These are phyloP conservation scores for Spodoptera littoralis DNA, from an alignment of 2,888 invertebrate genomes.

Conservation along the genomic window DNA sequence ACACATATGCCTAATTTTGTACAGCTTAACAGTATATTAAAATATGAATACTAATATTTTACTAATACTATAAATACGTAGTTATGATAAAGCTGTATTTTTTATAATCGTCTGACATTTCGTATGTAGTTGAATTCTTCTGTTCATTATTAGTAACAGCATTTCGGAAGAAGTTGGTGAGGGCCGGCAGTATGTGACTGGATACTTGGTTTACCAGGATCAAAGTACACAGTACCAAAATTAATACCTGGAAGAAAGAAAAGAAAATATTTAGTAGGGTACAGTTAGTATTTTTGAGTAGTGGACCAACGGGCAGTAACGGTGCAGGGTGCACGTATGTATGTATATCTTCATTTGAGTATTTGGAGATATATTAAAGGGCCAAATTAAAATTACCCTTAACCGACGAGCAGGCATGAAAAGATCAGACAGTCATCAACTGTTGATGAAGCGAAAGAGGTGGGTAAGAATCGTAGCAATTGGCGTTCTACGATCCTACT, in stretches of 20 bases:
- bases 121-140: slow-evolving; percentile 16
- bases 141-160: slow-evolving; percentile 3
- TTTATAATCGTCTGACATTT: slow-evolving; percentile 78
- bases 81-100: slow-evolving; percentile 84
- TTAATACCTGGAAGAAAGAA: slow-evolving; percentile 52
- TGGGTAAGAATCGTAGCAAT: too few species aligned
- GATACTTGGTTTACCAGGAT: slow-evolving; percentile 31
- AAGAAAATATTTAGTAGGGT: not conserved
- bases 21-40: not conserved
- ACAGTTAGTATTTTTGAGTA: too few species aligned
- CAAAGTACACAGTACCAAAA: slow-evolving; percentile 36
- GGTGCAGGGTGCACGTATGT: too few species aligned
- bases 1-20: too few species aligned
- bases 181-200: slow-evolving; percentile 32
- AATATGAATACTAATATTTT: slow-evolving; percentile 5
- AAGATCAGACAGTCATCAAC: too few species aligned
- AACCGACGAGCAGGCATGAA: too few species aligned
- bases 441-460: too few species aligned
- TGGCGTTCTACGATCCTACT: too few species aligned
- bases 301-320: too few species aligned
- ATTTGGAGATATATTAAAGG: too few species aligned
- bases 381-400: too few species aligned
- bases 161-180: slow-evolving; percentile 18
- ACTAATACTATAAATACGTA: slow-evolving; percentile 73
- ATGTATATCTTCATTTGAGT: too few species aligned